Evolutionary conservation across 2,888 invertebrate species (phyloP), one percentile per base, ranked within the genome.

Genomic region (Eupelmus urozonus): DNA sequence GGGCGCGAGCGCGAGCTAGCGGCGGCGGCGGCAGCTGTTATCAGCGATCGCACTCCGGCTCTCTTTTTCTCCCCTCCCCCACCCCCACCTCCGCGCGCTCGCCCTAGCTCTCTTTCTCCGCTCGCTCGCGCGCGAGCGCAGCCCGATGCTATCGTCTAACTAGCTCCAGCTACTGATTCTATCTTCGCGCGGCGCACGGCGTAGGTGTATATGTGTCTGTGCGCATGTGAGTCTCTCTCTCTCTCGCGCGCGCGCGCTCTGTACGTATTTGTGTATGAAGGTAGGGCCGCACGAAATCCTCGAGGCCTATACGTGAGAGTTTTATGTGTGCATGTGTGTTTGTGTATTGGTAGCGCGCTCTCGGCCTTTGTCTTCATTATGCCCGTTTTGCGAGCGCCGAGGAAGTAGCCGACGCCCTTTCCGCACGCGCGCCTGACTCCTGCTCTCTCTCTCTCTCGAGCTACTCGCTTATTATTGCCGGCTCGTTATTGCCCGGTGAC

Each of bases 91-190:
- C 71, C 81, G 13, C 34, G 1, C 29, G 1, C 59, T 75, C 80
- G 69, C 75, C 57, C 78, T 74, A 79, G 57, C 82, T 80, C 83
- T 83, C 82, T 73, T 81, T 81, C 84, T 72, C 82, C 81, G 81
- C 83, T 81, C 82, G 16, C 82, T 76, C 83, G 82, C 83, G 83
- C 86, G 85, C 86, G 85, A 18, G 89, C 90, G 90, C 90, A 87
- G 89, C 23, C 53, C 91, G 91, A 92, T 92, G 88, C 89, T 92
- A 91, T 92, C 92, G 88, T 87, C 90, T 91, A 92, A 92, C 91
- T 91, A 91, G 92, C 92, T 91, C 91, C 91, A 90, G 90, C 90
- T 90, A 89, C 90, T 89, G 91, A 91, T 91, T 90, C 88, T 91
- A 91, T 91, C 91, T 88, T 84, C 83, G 76, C 83, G 78, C 57